Conservation (phyloP, 1,140 invertebrate genomes). For the Zaprionus vittiger region DNA sequence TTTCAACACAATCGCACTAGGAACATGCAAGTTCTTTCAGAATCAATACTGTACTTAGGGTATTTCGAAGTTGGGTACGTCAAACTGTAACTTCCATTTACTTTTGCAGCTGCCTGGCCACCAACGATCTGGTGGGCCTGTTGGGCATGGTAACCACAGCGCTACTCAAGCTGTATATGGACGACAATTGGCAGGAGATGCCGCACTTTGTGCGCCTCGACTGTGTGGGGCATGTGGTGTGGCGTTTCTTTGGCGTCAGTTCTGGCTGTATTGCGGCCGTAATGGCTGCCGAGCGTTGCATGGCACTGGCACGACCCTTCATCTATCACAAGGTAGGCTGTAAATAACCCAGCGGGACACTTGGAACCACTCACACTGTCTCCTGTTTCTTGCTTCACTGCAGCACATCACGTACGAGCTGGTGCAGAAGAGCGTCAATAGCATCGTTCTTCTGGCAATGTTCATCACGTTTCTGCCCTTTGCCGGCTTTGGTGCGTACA, state of each 20-base stretch:
- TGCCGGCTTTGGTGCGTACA: constrained; percentile 92
- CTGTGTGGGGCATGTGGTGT: constrained; percentile 90
- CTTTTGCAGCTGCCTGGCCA: constrained; percentile 87
- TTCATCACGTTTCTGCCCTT: constrained; percentile 91
- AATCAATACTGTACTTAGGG: too few species aligned
- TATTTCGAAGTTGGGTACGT: not conserved
- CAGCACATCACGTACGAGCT: constrained; percentile 92
- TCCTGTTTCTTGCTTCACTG: constrained; percentile 53
- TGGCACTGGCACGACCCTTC: constrained; percentile 94
- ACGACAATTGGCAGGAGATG: constrained; percentile 69
- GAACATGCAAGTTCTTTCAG: not conserved
- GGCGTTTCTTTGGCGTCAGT: constrained; percentile 92
- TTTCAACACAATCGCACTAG: not conserved
- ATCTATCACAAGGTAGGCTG: constrained; percentile 92
- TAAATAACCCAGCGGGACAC: constrained; percentile 1
- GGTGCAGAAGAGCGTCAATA: constrained; percentile 89
- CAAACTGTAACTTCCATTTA: not conserved
- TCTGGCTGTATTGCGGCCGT: constrained; percentile 94
- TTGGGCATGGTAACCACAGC: constrained; percentile 87
- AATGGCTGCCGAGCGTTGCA: constrained; percentile 94
- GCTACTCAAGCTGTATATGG: constrained; percentile 83
- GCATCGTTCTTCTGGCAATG: constrained; percentile 89
- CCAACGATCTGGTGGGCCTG: constrained; percentile 91
- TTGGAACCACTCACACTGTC: not conserved
- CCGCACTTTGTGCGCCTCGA: constrained; percentile 82